Evolutionary conservation across 1,140 invertebrate genomes (phyloP), one percentile per base, ranked within the genome.

Genomic region (Pemphigus obesinymphae): DNA sequence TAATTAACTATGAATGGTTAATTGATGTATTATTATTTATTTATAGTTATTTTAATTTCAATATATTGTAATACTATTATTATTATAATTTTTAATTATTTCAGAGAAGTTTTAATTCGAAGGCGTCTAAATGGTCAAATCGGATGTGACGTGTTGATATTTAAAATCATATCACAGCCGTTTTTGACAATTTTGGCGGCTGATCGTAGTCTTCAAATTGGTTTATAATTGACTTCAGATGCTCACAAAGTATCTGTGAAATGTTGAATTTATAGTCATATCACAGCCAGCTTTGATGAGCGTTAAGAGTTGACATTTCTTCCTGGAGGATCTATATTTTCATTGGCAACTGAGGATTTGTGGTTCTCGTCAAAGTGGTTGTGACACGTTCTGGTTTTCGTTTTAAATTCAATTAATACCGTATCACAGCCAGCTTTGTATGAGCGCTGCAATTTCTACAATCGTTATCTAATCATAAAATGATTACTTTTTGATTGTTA

Each of bases 281-380:
- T 91, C 90, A 93, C 92, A 93, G 92, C 92, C 92, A 93, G 92
- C 91, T 92, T 93, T 93, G 92, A 93, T 92, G 92, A 93, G 91
- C 91, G 91, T 81, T 82, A 75, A 50, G 40, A 63, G 37, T 50
- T 68, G 68, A 58, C 7, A 34, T 48, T 37, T 55, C 82, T 40
- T 40, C 70, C 37, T 29, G 40, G 17, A 55, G 20, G 50, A 6
- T 10, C 13, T 13, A 37, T 55, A 8, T 50, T 50, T 45, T 66
- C 23, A 55, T 50, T 75, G 37, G 53, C 45, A 26, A 29, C 37
- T 61, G 31, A 80, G 55, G 76, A 80, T 63, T 80, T 80, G 40
- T 80, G 76, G 76, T 61, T 80, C 76, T 80, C 76, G 37, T 63
- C 76, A 80, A 80, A 61, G 76, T 80, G 55, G 76, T 61, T 29